Evolutionary conservation across 2,888 invertebrate species (phyloP), one percentile per base, ranked within the genome.

Genomic region (Eupithecia dodoneata): DNA sequence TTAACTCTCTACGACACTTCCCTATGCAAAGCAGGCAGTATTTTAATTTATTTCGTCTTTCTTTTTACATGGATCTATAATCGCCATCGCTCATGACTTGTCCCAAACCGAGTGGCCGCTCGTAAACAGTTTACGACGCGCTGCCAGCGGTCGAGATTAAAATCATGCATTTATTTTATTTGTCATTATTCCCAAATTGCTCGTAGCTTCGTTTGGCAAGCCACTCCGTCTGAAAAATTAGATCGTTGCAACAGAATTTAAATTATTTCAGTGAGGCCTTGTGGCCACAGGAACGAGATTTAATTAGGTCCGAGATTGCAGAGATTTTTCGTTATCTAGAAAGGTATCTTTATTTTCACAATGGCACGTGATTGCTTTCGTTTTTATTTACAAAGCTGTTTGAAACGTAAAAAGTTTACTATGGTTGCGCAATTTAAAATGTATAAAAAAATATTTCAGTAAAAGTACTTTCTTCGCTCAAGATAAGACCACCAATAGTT

Each of bases 121-220:
- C 94, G 92, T 94, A 94, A 94, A 94, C 90, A 83, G 90, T 94
- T 94, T 94, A 94, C 91, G 94, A 93, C 87, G 86, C 89, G 87
- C 90, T 86, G 87, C 88, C 86, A 87, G 92, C 87, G 90, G 87
- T 86, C 87, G 85, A 93, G 93, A 94, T 94, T 93, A 94, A 93
- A 93, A 93, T 94, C 92, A 92, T 91, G 92, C 94, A 93, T 94
- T 93, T 93, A 93, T 93, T 93, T 94, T 92, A 93, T 92, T 91
- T 87, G 89, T 92, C 93, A 93, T 93, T 93, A 93, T 91, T 89
- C 88, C 86, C 85, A 86, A 90, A 90, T 87, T 87, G 89, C 87
- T 83, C 81, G 80, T 81, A 84, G 85, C 85, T 84, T 80, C 81
- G 81, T 78, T 72, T 75, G 76, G 78, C 76, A 74, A 80, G 76